Evolutionary conservation across 2,888 invertebrate species (phyloP).

Genomic region (Coecobrya sp.): DNA sequence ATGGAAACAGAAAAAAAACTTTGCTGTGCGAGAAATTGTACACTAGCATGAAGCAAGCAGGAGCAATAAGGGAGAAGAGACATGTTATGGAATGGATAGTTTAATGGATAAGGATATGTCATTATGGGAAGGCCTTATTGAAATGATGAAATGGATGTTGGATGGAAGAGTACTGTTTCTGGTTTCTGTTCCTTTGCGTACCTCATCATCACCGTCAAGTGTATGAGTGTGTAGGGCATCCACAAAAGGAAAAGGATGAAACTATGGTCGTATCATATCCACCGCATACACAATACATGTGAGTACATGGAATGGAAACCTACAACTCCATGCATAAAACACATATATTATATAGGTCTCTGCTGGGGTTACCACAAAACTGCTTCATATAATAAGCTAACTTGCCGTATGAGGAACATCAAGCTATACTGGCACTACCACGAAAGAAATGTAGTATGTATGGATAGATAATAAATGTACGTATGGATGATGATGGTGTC

Average conservation of each 20-base stretch:
- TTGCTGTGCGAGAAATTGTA: not conserved
- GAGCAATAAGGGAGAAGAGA: slow-evolving; percentile 15
- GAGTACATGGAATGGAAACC: slow-evolving; percentile 53
- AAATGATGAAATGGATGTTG: slow-evolving; percentile 55
- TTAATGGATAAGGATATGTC: slow-evolving; percentile 69
- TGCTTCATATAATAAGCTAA: not conserved
- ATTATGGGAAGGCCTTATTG: slow-evolving; percentile 73
- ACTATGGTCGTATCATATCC: slow-evolving; percentile 23
- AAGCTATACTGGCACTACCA: not conserved
- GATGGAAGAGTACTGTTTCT: slow-evolving; percentile 76
- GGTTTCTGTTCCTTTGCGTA: slow-evolving; percentile 67
- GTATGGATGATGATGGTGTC: slow-evolving; percentile 51
- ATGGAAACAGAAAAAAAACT: slow-evolving; percentile 41
- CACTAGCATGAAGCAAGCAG: not conserved
- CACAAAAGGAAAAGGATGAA: slow-evolving; percentile 60
- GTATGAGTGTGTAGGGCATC: slow-evolving; percentile 58
- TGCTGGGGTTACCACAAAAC: slow-evolving; percentile 29
- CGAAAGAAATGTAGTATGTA: not conserved
- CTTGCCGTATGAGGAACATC: not conserved
- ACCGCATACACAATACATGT: slow-evolving; percentile 9
- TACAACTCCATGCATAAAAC: slow-evolving; percentile 21
- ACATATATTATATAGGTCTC: not conserved
- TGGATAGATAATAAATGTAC: slow-evolving; percentile 43
- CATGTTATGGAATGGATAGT: slow-evolving; percentile 53
- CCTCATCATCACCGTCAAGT: slow-evolving; percentile 68